phyloP scores from a whole-genome alignment of 2,888 invertebrate genomes.

The Azorinus chamasolen region DNA sequence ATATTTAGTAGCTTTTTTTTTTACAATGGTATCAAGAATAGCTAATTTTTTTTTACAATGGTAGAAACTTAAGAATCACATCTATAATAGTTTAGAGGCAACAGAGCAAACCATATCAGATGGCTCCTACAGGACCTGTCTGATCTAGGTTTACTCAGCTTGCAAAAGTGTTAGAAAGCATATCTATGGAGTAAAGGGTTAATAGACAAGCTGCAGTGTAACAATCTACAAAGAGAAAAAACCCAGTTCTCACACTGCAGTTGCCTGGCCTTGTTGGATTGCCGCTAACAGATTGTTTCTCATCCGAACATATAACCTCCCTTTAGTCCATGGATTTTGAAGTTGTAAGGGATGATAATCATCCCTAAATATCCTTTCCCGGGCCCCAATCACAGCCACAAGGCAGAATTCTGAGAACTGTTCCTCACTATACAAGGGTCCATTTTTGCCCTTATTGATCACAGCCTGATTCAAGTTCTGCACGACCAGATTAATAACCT shows the following conservation, averaged over 20 bases:
- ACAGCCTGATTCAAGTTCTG: conserved; percentile 93
- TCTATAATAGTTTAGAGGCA: too few species aligned
- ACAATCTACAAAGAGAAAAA: too few species aligned
- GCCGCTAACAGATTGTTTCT: conserved; percentile 90
- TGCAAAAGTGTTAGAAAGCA: too few species aligned
- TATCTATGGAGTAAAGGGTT: too few species aligned
- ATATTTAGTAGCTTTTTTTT: too few species aligned
- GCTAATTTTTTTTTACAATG: too few species aligned
- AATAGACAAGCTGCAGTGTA: too few species aligned
- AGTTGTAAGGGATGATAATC: conserved; percentile 97
- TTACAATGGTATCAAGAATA: too few species aligned
- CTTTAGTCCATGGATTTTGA: conserved; percentile 98
- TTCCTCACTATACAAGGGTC: conserved; percentile 91
- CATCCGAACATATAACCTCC: conserved; percentile 95
- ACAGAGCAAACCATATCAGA: too few species aligned
- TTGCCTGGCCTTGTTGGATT: conserved; percentile 86
- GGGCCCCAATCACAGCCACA: conserved; percentile 97
- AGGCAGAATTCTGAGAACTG: conserved; percentile 96
- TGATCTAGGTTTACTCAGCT: too few species aligned
- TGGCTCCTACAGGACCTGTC: too few species aligned
- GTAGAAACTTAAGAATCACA: too few species aligned
- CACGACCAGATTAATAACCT: conserved; percentile 98
- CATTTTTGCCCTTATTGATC: conserved; percentile 88
- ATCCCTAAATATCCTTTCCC: conserved; percentile 96
- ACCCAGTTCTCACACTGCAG: conserved; percentile 81